Base-by-base conservation (phyloP, 2,888 invertebrate species). In the Synanthedon andrenaeformis region DNA sequence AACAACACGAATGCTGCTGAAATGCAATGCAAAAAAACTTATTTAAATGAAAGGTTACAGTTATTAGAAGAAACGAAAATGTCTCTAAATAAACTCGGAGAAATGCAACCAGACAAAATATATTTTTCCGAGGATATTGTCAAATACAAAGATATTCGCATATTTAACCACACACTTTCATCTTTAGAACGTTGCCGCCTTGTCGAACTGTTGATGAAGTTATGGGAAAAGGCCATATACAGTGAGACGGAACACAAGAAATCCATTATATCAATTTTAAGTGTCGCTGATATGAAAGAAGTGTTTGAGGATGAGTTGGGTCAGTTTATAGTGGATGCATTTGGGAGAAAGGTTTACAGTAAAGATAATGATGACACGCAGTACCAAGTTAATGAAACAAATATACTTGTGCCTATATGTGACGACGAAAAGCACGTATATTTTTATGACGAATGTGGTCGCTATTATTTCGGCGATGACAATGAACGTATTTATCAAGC, bases 121-220 rank as follows among this genome's bases (percentile, higher is more conserved):
- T 13, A 45, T 17, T 19, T n/a, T 49, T 17, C 19, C 5, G 12
- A 13, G 17, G 49, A 17, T 8, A 17, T 10, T 49, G 1, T 13
- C 14, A 48, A 57, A 19, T 48, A 52, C 1, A 55, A 42, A 52
- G 54, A 60, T 17, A 14, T 56, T 12, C 59, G 56, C 11, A 68
- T 74, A 35, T 74, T 74, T 28, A 67, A 64, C 54, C 74, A 74
- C 54, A 59, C 64, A 48, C 58, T 74, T 4, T 71, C 73, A 1
- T 56, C 57, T 51, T 12, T 55, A 3, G 59, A 64, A 19, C 67
- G 74, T 19, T 61, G 60, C 55, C 64, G 61, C 35, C 69, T 74
- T 3, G 65, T 72, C 0, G 66, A 70, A 19, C 56, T 59, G 13
- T 59, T 74, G 51, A 17, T 67, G 3, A 59, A 57, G 3, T 53